Evolutionary conservation across 2,888 invertebrate genomes (phyloP).

Genomic region (Cephus runcator): DNA sequence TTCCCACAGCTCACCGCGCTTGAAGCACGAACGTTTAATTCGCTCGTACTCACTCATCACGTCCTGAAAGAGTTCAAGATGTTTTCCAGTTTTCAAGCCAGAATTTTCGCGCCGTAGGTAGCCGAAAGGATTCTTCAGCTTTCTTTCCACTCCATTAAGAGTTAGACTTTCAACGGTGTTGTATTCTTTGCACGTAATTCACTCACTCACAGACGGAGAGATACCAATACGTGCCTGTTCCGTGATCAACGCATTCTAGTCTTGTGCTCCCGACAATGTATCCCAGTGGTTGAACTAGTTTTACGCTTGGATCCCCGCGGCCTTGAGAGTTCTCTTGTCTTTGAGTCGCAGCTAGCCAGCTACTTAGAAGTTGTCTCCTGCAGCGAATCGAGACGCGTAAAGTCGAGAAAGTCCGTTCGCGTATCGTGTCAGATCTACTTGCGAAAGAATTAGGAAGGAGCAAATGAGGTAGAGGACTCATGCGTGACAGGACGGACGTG

Average conservation of each 20-base stretch:
- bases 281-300: conserved; percentile 33
- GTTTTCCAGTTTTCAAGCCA: background rate
- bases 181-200: background rate
- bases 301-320: conserved; percentile 48
- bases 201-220: background rate
- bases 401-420: conserved; percentile 23
- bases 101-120: too few species aligned
- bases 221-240: background rate
- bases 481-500: background rate
- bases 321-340: conserved; percentile 36
- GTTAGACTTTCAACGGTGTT: background rate
- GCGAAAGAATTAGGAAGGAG: conserved; percentile 9
- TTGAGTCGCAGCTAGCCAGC: background rate
- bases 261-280: background rate
- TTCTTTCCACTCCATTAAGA: background rate
- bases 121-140: background rate
- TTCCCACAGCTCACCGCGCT: conserved; percentile 86
- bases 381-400: background rate
- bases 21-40: conserved; percentile 82
- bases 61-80: conserved; percentile 51
- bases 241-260: background rate
- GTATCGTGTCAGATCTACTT: conserved; percentile 12
- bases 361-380: background rate
- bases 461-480: conserved; percentile 10
- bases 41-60: conserved; percentile 86